phyloP scores from a whole-genome alignment of 2,797 vertebrate genomes.

The Diceros bicornis region DNA sequence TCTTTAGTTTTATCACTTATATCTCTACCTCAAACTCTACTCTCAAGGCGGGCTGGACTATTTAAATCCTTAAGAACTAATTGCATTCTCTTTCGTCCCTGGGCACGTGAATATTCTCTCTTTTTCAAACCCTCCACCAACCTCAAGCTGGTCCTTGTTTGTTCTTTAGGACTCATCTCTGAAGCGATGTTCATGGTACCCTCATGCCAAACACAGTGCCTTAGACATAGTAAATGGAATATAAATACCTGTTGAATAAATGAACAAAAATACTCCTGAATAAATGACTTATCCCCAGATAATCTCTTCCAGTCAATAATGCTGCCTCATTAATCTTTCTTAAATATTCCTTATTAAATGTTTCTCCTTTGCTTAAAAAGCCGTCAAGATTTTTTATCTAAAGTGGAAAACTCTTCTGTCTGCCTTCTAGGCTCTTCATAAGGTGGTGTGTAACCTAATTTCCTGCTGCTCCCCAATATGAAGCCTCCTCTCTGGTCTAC shows the following conservation, averaged over 20 bases:
- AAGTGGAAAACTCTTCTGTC: background rate
- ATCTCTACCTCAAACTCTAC: background rate
- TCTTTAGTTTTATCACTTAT: background rate
- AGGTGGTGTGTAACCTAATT: background rate
- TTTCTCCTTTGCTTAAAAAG: slow-evolving; percentile 18
- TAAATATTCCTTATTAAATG: slow-evolving; percentile 4
- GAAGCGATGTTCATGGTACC: background rate
- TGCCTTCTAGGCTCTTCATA: background rate
- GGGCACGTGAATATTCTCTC: background rate
- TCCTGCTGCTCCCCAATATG: background rate
- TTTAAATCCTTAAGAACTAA: background rate
- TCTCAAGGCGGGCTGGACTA: background rate
- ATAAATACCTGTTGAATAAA: slow-evolving; percentile 9
- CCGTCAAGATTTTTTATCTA: background rate
- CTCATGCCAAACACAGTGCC: background rate
- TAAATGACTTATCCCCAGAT: background rate
- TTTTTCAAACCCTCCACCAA: background rate
- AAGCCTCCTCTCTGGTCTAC: background rate
- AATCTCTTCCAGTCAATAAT: slow-evolving; percentile 19
- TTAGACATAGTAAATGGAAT: background rate
- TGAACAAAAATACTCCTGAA: background rate
- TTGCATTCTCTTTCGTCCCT: background rate
- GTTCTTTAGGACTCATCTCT: background rate
- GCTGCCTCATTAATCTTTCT: background rate
- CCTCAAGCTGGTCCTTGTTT: background rate